Base-by-base conservation (phyloP, 1,140 invertebrate species). In the Cydia splendana region DNA sequence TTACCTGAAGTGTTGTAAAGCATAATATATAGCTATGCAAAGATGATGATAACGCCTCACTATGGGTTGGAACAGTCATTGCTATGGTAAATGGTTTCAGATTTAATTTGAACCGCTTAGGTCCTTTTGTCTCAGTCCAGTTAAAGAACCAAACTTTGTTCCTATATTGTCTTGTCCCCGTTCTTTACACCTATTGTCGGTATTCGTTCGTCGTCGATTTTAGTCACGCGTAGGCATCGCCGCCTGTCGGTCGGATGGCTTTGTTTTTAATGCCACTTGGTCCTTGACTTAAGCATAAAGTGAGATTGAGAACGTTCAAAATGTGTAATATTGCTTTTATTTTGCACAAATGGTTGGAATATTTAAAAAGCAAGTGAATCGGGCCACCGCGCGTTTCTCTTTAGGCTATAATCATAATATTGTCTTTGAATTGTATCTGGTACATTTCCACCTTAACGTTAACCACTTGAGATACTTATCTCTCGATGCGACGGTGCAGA, bases 171-270 rank as follows among this genome's bases (percentile, higher is more conserved):
- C 34, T 34, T 82, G 79, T 81, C 79, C 79, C 78, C 82, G 78
- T 84, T 83, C 78, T 83, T 81, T 74, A 76, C 38, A 79, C 71
- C 77, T 73, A 81, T 77, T 81, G 77, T 74, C 75, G 69, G 69
- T 74, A 24, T 80, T 78, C 77, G 75, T 76, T 80, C 80, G 81
- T 77, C 75, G 74, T 80, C 78, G 79, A 81, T 85, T 88, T 88
- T 87, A 90, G 87, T 90, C 85, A 88, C 86, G 86, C 85, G 86
- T 87, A 88, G 84, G 83, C 85, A 81, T 84, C 82, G 85, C 76
- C 80, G 83, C 79, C 79, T 84, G 80, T 86, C 85, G 87, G 87
- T 86, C 83, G 87, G 82, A 84, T 84, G 80, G 77, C 75, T 81
- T 83, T 77, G 69, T 51, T 65, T 78, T 76, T 76, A 67, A 65